Evolutionary conservation across 1,140 invertebrate species (phyloP).

Genomic region (Drosophila lacteicornis): DNA sequence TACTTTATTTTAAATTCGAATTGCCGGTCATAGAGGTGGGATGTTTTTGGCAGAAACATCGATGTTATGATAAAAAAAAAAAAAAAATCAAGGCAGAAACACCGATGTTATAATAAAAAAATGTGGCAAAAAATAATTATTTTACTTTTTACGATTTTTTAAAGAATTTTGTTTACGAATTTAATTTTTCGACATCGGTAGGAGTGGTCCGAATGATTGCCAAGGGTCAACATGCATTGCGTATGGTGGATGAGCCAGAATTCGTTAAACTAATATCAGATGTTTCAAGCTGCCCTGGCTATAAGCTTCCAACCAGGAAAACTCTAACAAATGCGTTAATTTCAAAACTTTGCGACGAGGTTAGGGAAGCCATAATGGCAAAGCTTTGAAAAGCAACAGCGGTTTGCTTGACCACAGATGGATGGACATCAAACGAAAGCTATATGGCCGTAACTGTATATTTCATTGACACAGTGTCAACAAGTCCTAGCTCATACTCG

Average conservation of each 20-base stretch:
- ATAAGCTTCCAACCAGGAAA: background rate
- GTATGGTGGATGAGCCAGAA: conserved; percentile 5
- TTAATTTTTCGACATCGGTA: no score
- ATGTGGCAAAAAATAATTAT: no score
- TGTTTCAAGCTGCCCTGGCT: conserved; percentile 2
- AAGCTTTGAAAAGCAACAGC: conserved; percentile 1
- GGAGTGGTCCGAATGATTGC: conserved; percentile 4
- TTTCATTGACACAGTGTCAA: conserved; percentile 2
- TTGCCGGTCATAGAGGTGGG: no score
- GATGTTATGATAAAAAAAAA: no score
- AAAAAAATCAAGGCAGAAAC: no score
- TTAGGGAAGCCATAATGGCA: background rate
- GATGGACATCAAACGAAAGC: conserved; percentile 13
- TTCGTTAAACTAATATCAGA: conserved; percentile 5
- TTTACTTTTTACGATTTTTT: no score
- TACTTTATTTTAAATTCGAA: no score
- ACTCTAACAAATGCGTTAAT: background rate
- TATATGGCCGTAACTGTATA: conserved; percentile 9
- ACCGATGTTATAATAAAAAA: no score
- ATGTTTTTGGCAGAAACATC: no score
- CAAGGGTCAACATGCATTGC: conserved; percentile 12
- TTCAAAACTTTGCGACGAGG: no score
- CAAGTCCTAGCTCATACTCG: background rate
- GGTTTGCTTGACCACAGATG: conserved; percentile 6
- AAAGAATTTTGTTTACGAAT: no score